Percentiles rank a stretch among this genome's conserved stretches.
Evolutionary conservation across 2,888 invertebrate species (phyloP).

Genomic region (Cheilosia variabilis): DNA sequence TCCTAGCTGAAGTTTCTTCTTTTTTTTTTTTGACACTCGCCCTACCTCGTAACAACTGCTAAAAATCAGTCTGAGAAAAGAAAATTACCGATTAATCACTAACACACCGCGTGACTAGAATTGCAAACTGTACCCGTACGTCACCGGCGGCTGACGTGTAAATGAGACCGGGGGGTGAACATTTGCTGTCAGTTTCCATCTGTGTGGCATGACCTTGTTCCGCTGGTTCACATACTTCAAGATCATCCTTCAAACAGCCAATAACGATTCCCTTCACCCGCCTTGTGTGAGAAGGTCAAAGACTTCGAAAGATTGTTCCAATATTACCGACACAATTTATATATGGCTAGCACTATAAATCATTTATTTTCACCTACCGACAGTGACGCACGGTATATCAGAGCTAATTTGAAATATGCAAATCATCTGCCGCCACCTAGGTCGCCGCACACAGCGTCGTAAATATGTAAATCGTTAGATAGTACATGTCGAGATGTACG

Average conservation of each 20-base stretch:
- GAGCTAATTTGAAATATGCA: conserved; percentile 51
- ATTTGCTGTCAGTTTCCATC: background rate
- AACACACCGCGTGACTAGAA: too few species aligned
- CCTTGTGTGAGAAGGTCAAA: too few species aligned
- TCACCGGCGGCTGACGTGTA: too few species aligned
- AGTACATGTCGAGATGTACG: conserved; percentile 28
- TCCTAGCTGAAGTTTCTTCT: too few species aligned
- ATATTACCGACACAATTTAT: background rate
- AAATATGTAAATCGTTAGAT: conserved; percentile 24
- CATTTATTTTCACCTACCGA: conserved; percentile 23
- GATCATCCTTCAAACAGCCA: background rate
- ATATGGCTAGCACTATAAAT: conserved; percentile 21
- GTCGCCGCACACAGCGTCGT: background rate
- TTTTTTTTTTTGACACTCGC: too few species aligned
- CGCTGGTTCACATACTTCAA: background rate
- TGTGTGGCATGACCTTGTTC: background rate
- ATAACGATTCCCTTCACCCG: background rate
- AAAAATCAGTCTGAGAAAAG: too few species aligned
- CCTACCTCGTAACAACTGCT: too few species aligned
- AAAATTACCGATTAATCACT: too few species aligned
- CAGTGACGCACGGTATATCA: conserved; percentile 14
- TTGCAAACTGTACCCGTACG: too few species aligned
- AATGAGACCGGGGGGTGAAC: too few species aligned
- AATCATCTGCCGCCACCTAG: conserved; percentile 23
- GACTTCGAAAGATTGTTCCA: too few species aligned